Evolutionary conservation across 2,888 invertebrate species (phyloP), one percentile per base, ranked within the genome.

Genomic region (Lasioglossum marginatum): DNA sequence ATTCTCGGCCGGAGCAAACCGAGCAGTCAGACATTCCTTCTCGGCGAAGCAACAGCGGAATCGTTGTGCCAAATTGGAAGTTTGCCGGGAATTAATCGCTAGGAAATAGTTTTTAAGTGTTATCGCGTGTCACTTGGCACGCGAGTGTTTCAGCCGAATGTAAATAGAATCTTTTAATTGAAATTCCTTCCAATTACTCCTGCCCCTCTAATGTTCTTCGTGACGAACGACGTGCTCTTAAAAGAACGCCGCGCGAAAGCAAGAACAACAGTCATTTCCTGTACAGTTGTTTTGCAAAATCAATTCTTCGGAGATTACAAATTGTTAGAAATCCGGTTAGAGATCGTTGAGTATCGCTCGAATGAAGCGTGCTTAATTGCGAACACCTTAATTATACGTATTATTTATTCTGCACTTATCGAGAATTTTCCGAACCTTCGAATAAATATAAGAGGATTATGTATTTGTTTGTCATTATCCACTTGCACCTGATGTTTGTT

Each of bases 1-100:
- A 40, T 57, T 52, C 45, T 66, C 2, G 12, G 5, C 57, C 23
- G 43, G 57, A 52, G 45, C 66, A 4, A 80, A 80, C 63, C 52
- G 34, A 78, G 70, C 60, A 70, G 48, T 16, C 71, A 23, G 77
- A n/a, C 70, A 77, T 48, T 52, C 60, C 37, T 74, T 73, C 48
- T 74, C 37, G 31, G 16, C 19, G 72, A 37, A 40, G 57, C 63
- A 31, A 72, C 23, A n/a, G 75, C 63, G 57, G 63, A 71, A 31
- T 31, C 43, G 16, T 68, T 27, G 72, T 48, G 79, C 34, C 68
- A 73, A 77, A 71, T 77, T 77, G 48, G 40, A 70, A 76, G 66
- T 72, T 76, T 76, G 66, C 72, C 76, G 27, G 37, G 79, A 60
- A 83, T 73, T 76, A 83, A 72, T 76, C 52, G 37, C 63, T 73